Conservation (phyloP, 2,797 vertebrate species). For the Artibeus jamaicensis region DNA sequence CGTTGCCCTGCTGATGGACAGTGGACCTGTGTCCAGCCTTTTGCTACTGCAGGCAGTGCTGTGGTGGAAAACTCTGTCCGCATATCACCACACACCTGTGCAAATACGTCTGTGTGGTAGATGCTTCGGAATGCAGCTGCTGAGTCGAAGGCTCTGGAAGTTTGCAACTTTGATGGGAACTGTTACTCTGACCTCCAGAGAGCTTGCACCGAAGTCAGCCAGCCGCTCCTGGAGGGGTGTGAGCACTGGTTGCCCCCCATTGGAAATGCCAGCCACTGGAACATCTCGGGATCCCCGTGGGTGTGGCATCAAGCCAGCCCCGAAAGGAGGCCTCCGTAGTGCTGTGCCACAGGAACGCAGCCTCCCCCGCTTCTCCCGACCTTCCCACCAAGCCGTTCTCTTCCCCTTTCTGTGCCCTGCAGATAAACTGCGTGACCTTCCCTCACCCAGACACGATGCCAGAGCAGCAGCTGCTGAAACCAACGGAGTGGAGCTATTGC, state of each 20-base stretch:
- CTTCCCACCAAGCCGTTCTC: neutral
- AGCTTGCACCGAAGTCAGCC: accelerated
- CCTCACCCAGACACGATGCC: constrained; percentile 90
- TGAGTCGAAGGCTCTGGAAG: neutral
- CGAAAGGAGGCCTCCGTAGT: accelerated
- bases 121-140: accelerated
- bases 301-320: neutral
- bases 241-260: neutral
- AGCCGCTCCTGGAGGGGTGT: too few species aligned
- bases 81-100: accelerated
- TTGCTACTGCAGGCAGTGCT: accelerated
- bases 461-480: constrained; percentile 97
- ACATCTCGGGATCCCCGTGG: accelerated
- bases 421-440: constrained; percentile 98
- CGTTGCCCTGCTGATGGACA: too few species aligned
- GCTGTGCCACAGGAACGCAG: accelerated
- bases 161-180: neutral
- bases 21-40: neutral
- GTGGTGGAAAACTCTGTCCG: accelerated
- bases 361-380: neutral
- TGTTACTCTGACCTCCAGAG: neutral
- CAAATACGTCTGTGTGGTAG: accelerated
- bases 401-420: constrained; percentile 40
- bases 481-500: constrained; percentile 98
- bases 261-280: neutral